Base-by-base conservation (phyloP, 2,888 invertebrate genomes). In the Papilio gigon region DNA sequence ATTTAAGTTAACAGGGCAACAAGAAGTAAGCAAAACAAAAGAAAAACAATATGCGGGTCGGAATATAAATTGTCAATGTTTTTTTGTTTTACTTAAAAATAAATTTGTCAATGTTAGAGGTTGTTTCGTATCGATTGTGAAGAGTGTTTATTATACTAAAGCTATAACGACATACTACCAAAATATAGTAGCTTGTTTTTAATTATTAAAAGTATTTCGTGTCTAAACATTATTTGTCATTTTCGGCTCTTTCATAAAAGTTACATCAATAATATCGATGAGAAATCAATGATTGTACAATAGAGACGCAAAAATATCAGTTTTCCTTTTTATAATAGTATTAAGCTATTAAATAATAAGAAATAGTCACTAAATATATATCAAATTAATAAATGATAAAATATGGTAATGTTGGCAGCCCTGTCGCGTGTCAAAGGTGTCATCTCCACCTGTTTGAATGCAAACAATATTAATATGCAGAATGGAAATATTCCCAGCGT, bases 401-500 rank as follows among this genome's bases (percentile, higher is more conserved):
- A 27, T 37, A 30, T 60, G 30, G 8, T 17, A 37, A 50, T 9
- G 17, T 17, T 42, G 37, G 11, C 25, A 53, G 12, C 67, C 25
- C 62, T 22, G 25, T n/a, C n/a, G 22, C 44, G 8, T 27, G 35
- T 30, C 53, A 17, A 27, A 59, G 11, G 60, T n/a, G 50, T 22
- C 59, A 47, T 70, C 61, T 61, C 14, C 47, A 65, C 67, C 40
- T 62, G 68, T 73, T 64, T 68, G 66, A 66, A 62, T 62, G 59
- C 66, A 69, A 71, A 71, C 67, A 67, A 67, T 67, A 67, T 68
- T 70, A 71, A 62, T 71, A 72, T 71, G 71, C 72, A 70, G 53
- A 71, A 67, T 74, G 71, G 71, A 74, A 71, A 71, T 72, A 68
- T 71, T 71, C 62, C 70, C 66, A 67, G 40, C 47, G 40, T 33